Base-by-base conservation (phyloP, 1,140 invertebrate species). In the Eriocheir sinensis region DNA sequence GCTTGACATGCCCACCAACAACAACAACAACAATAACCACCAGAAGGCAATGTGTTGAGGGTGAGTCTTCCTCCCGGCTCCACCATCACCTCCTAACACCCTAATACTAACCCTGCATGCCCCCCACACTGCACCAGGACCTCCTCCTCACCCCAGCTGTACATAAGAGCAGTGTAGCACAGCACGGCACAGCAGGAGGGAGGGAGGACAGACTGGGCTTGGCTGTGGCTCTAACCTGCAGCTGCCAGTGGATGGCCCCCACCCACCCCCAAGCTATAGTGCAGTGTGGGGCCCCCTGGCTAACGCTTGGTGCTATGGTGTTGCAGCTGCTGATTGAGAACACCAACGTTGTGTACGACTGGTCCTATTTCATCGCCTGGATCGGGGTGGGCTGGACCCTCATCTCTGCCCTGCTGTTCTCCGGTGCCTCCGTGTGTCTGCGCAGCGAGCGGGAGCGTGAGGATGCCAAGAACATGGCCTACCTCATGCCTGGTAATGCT, bases 341-440 rank as follows among this genome's bases (percentile, higher is more conserved):
- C 97, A 98, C 98, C 95, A 97, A 98, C 97, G 97, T 98, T 96
- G 98, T 98, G 97, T 99, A 99, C 97, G 98, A 99, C 97, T 99
- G 98, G 98, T 99, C 98, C 96, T 99, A 99, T 97, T 98, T 99
- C 97, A 97, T 99, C 96, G 98, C 98, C 97, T 99, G 98, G 99
- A 98, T 98, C 97, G 98, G 98, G 97, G 98, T 99, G 96, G 98
- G 98, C 96, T 98, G 98, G 97, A 98, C 98, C 96, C 97, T 99
- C 96, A 97, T 99, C 96, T 98, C 98, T 96, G 98, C 98, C 97
- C 98, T 99, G 96, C 97, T 99, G 96, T 98, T 99, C 97, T 98
- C 98, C 96, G 98, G 98, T 96, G 98, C 98, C 96, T 98, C 99
- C 96, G 98, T 99, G 97, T 99, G 98, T 97, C 98, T 99, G 97